A percentile compares a stretch with the other conserved stretches of the same genome.
Conservation (phyloP, 2,113 vertebrate genomes). For the Chelonoidis abingdonii region DNA sequence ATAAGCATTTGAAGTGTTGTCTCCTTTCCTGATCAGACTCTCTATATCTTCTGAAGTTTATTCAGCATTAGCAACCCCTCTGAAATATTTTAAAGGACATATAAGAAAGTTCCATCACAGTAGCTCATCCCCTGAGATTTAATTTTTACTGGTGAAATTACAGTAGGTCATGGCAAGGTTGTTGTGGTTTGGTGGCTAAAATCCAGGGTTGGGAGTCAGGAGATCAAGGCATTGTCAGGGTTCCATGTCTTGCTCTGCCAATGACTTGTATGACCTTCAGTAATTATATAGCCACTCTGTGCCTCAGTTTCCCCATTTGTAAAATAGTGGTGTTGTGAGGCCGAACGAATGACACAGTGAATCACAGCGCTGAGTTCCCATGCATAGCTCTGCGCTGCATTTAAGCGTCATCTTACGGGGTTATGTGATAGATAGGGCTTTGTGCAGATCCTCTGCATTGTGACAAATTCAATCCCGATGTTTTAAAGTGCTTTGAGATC, state of each 20-base stretch:
- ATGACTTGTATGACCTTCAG: neutral
- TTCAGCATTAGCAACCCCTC: neutral
- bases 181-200: neutral
- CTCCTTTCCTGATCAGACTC: constrained; percentile 56
- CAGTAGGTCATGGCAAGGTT: neutral
- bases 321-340: neutral
- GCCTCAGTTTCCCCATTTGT: neutral
- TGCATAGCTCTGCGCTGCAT: neutral
- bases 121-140: neutral
- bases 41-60: constrained; percentile 29
- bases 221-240: neutral
- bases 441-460: neutral
- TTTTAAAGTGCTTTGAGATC: neutral
- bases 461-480: neutral
- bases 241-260: neutral
- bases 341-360: neutral
- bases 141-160: too few relatives aligned
- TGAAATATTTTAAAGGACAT: neutral
- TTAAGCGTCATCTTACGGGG: neutral
- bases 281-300: neutral
- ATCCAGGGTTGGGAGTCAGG: neutral
- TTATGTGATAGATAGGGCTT: neutral
- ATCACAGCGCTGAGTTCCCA: neutral
- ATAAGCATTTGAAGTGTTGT: neutral
- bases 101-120: neutral